phyloP scores from a whole-genome alignment of 2,113 vertebrate genomes.

The Genyomyrus donnyi region DNA sequence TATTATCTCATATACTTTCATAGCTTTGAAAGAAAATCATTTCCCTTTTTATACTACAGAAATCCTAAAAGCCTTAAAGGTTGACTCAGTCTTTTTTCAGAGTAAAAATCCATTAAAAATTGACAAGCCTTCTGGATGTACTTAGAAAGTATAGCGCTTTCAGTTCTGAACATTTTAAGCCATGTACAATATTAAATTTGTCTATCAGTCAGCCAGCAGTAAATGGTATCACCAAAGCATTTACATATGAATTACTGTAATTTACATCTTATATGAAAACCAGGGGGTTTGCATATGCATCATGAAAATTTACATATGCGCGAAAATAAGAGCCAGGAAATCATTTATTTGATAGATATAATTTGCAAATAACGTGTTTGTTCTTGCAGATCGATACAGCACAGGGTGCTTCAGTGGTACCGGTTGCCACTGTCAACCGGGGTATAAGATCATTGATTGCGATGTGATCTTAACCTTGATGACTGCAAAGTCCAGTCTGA shows the following conservation, averaged over 20 bases:
- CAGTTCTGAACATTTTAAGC: neutral
- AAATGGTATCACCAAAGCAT: neutral
- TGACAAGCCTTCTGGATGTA: neutral
- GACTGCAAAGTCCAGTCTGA: neutral
- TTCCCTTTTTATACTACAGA: neutral
- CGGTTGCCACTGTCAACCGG: neutral
- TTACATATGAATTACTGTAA: slow-evolving; percentile 6
- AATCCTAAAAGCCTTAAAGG: neutral
- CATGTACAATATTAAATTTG: slow-evolving; percentile 1
- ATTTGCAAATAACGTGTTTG: neutral
- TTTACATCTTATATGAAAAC: neutral
- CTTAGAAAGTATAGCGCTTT: neutral
- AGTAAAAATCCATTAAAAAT: neutral
- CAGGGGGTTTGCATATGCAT: neutral
- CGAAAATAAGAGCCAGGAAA: neutral
- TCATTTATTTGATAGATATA: neutral
- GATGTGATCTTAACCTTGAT: neutral
- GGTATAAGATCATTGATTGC: neutral
- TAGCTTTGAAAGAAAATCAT: neutral
- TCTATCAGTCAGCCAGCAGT: neutral
- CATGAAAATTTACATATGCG: neutral
- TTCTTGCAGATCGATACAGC: neutral
- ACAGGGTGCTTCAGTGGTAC: neutral
- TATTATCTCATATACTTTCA: neutral
- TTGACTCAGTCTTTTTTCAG: neutral